A percentile compares a stretch with the other conserved stretches of the same genome.
phyloP scores from a whole-genome alignment of 1,140 invertebrate genomes.

The Bombus pascuorum region DNA sequence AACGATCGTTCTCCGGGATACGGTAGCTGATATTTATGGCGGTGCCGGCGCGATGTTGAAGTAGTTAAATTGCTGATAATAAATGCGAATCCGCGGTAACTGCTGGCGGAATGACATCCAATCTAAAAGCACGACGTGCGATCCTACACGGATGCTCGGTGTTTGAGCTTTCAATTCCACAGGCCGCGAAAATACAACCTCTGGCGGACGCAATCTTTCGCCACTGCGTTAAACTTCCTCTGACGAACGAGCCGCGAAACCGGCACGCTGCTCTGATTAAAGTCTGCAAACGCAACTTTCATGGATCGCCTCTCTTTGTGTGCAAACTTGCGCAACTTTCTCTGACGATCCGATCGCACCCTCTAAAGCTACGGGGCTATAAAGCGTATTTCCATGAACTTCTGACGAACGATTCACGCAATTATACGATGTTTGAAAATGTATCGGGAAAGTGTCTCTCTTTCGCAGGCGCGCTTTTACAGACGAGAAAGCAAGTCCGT shows the following conservation, averaged over 20 bases:
- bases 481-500: too few species aligned
- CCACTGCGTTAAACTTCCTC: background rate
- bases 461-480: too few species aligned
- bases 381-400: background rate
- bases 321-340: background rate
- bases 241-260: background rate
- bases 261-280: background rate
- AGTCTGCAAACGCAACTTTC: background rate
- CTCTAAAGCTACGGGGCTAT: rapidly evolving
- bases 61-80: slow-evolving; percentile 80
- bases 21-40: slow-evolving; percentile 78
- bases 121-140: slow-evolving; percentile 10
- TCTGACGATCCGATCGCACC: background rate
- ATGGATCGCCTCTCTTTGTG: background rate
- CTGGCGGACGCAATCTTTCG: background rate
- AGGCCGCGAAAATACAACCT: background rate
- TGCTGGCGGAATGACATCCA: slow-evolving; percentile 55
- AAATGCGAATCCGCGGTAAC: slow-evolving; percentile 73
- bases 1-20: slow-evolving; percentile 76
- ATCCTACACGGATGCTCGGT: background rate
- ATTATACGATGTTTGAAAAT: too few species aligned
- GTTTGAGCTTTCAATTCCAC: slow-evolving; percentile 36
- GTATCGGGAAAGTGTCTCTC: too few species aligned
- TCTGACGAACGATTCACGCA: background rate
- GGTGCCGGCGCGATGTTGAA: slow-evolving; percentile 74